phyloP scores from a whole-genome alignment of 2,888 invertebrate species.

The Agonopterix heracliana region DNA sequence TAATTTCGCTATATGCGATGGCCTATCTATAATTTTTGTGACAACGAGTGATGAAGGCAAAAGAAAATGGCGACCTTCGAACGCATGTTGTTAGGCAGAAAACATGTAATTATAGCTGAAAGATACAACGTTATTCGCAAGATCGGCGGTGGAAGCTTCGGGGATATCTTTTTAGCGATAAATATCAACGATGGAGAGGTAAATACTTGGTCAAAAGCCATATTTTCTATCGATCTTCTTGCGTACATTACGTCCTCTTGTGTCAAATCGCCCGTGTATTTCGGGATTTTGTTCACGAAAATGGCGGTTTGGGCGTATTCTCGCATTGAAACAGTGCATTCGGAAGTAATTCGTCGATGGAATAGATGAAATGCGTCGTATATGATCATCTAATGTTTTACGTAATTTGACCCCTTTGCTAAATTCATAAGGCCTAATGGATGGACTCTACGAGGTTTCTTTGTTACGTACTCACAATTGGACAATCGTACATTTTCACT shows the following conservation, averaged over 20 bases:
- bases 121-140: conserved; percentile 96
- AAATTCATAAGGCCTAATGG: conserved; percentile 5
- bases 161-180: conserved; percentile 98
- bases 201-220: conserved; percentile 40
- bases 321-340: conserved; percentile 12
- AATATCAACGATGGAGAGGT: conserved; percentile 94
- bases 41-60: conserved; percentile 65
- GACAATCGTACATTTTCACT: no score
- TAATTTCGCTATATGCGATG: conserved; percentile 55
- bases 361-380: not conserved
- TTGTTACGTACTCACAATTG: not conserved
- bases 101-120: conserved; percentile 80
- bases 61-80: conserved; percentile 71
- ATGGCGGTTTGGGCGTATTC: conserved; percentile 59
- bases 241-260: conserved; percentile 27
- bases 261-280: conserved; percentile 46
- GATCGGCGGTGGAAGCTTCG: conserved; percentile 99
- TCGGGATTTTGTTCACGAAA: conserved; percentile 52
- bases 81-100: conserved; percentile 63
- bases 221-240: conserved; percentile 22
- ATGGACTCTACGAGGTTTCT: conserved; percentile 8
- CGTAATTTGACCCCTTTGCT: conserved; percentile 10
- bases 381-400: conserved; percentile 8
- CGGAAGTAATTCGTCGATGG: no score
- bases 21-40: conserved; percentile 55